phyloP scores from a whole-genome alignment of 2,888 invertebrate genomes.

The Bellardia pandia region DNA sequence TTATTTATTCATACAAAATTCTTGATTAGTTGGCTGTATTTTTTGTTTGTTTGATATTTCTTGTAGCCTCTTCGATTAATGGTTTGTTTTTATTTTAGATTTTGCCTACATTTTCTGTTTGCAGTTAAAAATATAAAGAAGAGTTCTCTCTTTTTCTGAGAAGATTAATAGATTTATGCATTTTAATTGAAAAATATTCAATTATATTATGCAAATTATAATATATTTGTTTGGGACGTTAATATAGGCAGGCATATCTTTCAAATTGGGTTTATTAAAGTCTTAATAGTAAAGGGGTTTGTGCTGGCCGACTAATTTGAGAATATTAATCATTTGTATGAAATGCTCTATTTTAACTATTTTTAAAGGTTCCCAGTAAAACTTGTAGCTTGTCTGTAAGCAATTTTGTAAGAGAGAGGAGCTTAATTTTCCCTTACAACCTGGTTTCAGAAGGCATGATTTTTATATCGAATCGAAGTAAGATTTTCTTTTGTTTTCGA shows the following conservation, averaged over 20 bases:
- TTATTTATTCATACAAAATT: slow-evolving; percentile 67
- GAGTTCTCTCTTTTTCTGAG: slow-evolving; percentile 35
- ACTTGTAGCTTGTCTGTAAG: too few relatives aligned
- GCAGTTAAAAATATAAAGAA: neutral
- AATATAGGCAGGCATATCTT: neutral
- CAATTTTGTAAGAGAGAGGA: too few relatives aligned
- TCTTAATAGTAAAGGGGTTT: neutral
- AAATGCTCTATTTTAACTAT: neutral
- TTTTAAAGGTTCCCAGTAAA: neutral
- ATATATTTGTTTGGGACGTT: neutral
- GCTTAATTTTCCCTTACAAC: too few relatives aligned
- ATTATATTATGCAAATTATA: slow-evolving; percentile 70
- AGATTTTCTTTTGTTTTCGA: too few relatives aligned
- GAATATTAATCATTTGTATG: neutral
- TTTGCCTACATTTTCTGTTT: slow-evolving; percentile 20
- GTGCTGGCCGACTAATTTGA: too few relatives aligned
- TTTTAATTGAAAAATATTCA: slow-evolving; percentile 71
- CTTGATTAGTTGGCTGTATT: slow-evolving; percentile 52
- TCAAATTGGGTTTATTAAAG: neutral
- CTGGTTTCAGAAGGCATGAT: too few relatives aligned
- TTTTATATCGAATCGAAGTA: too few relatives aligned
- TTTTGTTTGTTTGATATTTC: neutral
- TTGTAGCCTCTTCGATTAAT: slow-evolving; percentile 44
- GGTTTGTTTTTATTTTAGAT: slow-evolving; percentile 11
- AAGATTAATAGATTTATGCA: slow-evolving; percentile 72